Percentiles rank a stretch among this genome's conserved stretches.
Evolutionary conservation across 1,140 invertebrate species (phyloP).

Genomic region (Lamellibrachia luymesi): DNA sequence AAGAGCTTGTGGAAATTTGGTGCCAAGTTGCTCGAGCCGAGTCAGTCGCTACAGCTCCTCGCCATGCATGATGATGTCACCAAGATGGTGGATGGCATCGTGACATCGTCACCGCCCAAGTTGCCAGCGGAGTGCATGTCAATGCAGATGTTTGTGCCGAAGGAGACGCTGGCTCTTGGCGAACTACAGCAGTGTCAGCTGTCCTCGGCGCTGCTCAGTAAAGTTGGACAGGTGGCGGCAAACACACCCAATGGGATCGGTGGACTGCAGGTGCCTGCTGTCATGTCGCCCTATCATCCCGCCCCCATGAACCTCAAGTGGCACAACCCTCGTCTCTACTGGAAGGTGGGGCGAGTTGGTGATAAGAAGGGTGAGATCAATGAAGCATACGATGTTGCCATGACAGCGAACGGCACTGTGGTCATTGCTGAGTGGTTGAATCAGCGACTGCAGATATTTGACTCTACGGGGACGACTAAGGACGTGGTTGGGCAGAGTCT

Average conservation of each 20-base stretch:
- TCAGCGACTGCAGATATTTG: constrained; percentile 27
- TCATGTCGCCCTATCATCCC: not conserved
- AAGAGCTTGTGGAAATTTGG: constrained; percentile 30
- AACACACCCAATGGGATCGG: constrained; percentile 6
- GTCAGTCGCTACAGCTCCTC: constrained; percentile 24
- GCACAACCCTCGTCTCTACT: constrained; percentile 21
- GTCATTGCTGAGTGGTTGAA: constrained; percentile 26
- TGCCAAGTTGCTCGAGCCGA: constrained; percentile 25
- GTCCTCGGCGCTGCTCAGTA: constrained; percentile 12
- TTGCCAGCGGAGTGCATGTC: constrained; percentile 16
- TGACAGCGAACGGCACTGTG: constrained; percentile 22
- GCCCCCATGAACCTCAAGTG: constrained; percentile 23
- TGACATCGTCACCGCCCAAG: constrained; percentile 2
- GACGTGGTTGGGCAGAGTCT: constrained; percentile 22
- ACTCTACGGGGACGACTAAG: constrained; percentile 20
- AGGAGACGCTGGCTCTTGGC: constrained; percentile 19
- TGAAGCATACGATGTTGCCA: constrained; percentile 27
- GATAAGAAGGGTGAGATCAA: constrained; percentile 24
- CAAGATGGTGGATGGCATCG: constrained; percentile 21
- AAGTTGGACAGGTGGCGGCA: not conserved
- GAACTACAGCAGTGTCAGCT: constrained; percentile 25
- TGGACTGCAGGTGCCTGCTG: not conserved
- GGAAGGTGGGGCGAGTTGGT: constrained; percentile 23
- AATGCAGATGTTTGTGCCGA: constrained; percentile 27
- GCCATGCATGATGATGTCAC: constrained; percentile 23